Evolutionary conservation across 2,888 invertebrate species (phyloP).

Genomic region (Willowsia nigromaculata): DNA sequence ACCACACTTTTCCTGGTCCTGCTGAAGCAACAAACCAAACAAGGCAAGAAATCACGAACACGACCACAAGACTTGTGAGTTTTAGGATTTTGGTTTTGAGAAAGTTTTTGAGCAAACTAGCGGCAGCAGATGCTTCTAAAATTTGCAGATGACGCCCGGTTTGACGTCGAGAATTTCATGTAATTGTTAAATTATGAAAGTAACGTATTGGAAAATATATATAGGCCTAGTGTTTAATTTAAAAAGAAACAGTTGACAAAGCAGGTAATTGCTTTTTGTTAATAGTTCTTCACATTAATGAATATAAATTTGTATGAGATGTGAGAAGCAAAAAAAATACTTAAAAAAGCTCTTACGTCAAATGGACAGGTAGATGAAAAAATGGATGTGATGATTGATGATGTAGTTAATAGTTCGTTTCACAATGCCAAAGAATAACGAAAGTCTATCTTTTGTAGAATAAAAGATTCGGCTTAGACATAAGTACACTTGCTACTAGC

Average conservation of each 20-base stretch:
- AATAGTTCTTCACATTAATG: too few relatives aligned
- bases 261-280: too few relatives aligned
- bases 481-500: neutral
- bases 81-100: neutral
- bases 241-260: neutral
- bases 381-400: neutral
- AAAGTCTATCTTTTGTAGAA: neutral
- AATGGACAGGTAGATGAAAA: neutral
- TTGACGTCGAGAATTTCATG: neutral
- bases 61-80: neutral
- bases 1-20: neutral
- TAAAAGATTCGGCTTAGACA: neutral
- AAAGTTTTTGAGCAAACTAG: neutral
- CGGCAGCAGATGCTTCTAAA: neutral
- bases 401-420: neutral
- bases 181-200: neutral
- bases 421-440: neutral
- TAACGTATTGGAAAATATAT: neutral
- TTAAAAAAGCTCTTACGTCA: slow-evolving; percentile 7
- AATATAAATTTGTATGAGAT: too few relatives aligned
- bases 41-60: slow-evolving; percentile 25
- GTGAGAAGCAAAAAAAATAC: neutral
- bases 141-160: slow-evolving; percentile 19
- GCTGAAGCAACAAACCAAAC: neutral
- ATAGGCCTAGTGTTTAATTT: neutral